These are phyloP conservation scores for Aleadryas rufinucha DNA, from an alignment of 2,113 vertebrate genomes.

Conservation along the genomic window DNA sequence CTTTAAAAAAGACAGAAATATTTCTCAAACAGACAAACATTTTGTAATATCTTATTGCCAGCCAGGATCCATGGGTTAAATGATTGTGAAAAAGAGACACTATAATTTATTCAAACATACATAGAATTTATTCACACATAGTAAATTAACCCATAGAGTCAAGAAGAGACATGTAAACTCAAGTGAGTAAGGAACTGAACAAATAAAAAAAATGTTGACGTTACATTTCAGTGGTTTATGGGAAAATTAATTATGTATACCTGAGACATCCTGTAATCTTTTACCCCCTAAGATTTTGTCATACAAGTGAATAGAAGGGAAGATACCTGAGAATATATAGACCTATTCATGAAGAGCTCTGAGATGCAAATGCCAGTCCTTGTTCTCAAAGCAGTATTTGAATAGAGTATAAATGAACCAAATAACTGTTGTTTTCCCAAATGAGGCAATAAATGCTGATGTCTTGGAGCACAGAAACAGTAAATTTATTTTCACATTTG, in stretches of 20 bases:
- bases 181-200: background rate
- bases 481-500: conserved; percentile 55
- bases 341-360: background rate
- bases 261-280: background rate
- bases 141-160: conserved; percentile 49
- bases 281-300: background rate
- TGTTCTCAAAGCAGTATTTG: background rate
- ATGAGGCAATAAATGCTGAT: conserved; percentile 40
- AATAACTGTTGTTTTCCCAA: conserved; percentile 1
- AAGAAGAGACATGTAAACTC: conserved; percentile 21
- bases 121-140: conserved; percentile 58
- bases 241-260: background rate
- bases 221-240: background rate
- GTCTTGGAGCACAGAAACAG: conserved; percentile 11
- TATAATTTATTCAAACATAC: background rate
- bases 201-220: background rate
- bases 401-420: conserved; percentile 23
- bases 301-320: background rate
- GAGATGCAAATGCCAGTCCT: background rate
- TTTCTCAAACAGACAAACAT: background rate
- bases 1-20: background rate
- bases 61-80: conserved; percentile 24
- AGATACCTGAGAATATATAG: background rate
- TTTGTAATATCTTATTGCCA: conserved; percentile 47
- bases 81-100: conserved; percentile 50